phyloP scores from a whole-genome alignment of 2,113 vertebrate species.

The Planiliza haematocheilus region DNA sequence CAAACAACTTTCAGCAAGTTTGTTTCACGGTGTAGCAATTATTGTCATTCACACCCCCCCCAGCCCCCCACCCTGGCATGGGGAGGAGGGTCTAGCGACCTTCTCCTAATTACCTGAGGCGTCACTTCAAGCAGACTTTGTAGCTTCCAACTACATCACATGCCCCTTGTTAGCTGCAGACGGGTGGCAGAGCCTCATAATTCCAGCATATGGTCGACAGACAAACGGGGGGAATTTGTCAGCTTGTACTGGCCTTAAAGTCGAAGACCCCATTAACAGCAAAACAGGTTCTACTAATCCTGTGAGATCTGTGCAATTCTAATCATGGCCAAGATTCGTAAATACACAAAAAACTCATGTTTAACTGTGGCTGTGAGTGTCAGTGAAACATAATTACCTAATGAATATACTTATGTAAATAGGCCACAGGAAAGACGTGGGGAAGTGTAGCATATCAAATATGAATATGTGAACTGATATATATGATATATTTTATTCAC shows the following conservation, averaged over 20 bases:
- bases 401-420: slow-evolving; percentile 52
- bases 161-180: slow-evolving; percentile 76
- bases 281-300: slow-evolving; percentile 77
- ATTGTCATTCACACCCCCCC: slow-evolving; percentile 70
- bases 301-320: slow-evolving; percentile 76
- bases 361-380: slow-evolving; percentile 64
- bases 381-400: slow-evolving; percentile 65
- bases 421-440: not conserved
- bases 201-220: slow-evolving; percentile 78
- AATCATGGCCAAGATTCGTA: slow-evolving; percentile 47
- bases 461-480: slow-evolving; percentile 9
- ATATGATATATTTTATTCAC: not conserved
- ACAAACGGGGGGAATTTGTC: slow-evolving; percentile 71
- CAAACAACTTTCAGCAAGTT: slow-evolving; percentile 79
- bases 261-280: slow-evolving; percentile 81
- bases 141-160: slow-evolving; percentile 76
- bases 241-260: slow-evolving; percentile 80
- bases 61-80: slow-evolving; percentile 45
- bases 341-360: slow-evolving; percentile 54
- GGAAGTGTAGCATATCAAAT: slow-evolving; percentile 29
- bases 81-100: slow-evolving; percentile 70
- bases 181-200: slow-evolving; percentile 66
- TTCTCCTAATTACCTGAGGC: slow-evolving; percentile 81
- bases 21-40: slow-evolving; percentile 78
- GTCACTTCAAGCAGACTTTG: slow-evolving; percentile 72